Percentiles rank a stretch among this genome's conserved stretches.
phyloP scores from a whole-genome alignment of 2,888 invertebrate species.

The Acrocyrtus sp. region DNA sequence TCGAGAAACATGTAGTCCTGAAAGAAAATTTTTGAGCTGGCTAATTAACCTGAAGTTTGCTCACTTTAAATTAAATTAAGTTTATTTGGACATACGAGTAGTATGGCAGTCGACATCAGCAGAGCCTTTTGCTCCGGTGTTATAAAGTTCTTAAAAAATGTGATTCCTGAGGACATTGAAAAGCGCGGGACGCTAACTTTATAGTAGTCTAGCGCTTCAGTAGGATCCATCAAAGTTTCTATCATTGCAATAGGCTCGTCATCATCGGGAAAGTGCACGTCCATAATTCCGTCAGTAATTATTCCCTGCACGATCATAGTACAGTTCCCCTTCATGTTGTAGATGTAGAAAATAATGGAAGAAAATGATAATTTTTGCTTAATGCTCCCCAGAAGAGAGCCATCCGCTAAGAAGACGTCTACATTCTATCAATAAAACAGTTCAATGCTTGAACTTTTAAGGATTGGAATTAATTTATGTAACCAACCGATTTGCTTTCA shows the following conservation, averaged over 20 bases:
- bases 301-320: slow-evolving; percentile 22
- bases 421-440: neutral
- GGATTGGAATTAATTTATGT: neutral
- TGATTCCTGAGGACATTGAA: slow-evolving; percentile 30
- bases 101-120: slow-evolving; percentile 19
- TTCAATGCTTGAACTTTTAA: no score
- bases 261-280: slow-evolving; percentile 25
- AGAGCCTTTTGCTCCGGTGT: slow-evolving; percentile 38
- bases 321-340: slow-evolving; percentile 2
- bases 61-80: slow-evolving; percentile 3
- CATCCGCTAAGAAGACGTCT: slow-evolving; percentile 6
- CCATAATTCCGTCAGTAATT: slow-evolving; percentile 32
- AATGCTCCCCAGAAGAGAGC: slow-evolving; percentile 14
- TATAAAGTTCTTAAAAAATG: slow-evolving; percentile 28
- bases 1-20: slow-evolving; percentile 35
- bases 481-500: neutral
- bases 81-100: slow-evolving; percentile 19
- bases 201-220: slow-evolving; percentile 40
- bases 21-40: no score
- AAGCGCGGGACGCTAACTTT: slow-evolving; percentile 9
- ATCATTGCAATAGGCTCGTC: slow-evolving; percentile 51
- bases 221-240: slow-evolving; percentile 28
- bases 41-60: no score
- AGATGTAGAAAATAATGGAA: slow-evolving; percentile 20
- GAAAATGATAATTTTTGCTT: slow-evolving; percentile 25